Base-by-base conservation (phyloP, 2,113 vertebrate species). In the Oceanites oceanicus region DNA sequence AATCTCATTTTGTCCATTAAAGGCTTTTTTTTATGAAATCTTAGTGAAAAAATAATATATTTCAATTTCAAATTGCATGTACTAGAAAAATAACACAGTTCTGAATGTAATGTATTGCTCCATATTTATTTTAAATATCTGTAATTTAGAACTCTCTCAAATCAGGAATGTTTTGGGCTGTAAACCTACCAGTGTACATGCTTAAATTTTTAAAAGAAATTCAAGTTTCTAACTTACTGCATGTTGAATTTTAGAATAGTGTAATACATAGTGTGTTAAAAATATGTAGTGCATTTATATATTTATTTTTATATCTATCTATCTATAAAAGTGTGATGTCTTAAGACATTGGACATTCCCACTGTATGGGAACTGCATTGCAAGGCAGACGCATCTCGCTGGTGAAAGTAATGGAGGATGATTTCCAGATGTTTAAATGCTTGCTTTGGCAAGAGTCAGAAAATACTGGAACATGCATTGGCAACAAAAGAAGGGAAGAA, bases 361-460 rank as follows among this genome's bases (percentile, higher is more conserved):
- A 9, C 23, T 95, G 12, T 50, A 66, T 65, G 71, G 92, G 87
- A 96, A 56, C 84, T 91, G 14, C 56, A 30, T 78, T 78, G 94
- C 88, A 88, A 94, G 78, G 87, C 92, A 97, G 97, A 94, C 16
- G 7, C 40, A 70, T 96, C 88, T 98, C 27, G 7, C 80, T 22
- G 58, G 95, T 84, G 92, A 95, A 96, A 92, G 95, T 90, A 90
- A 86, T 77, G 93, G 86, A 70, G 92, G 96, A 98, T 96, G 93
- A 88, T 89, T 98, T 98, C 97, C 98, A 98, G 97, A 98, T 98
- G 98, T 98, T 96, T 58, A 90, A 95, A 58, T 93, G 92, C 94
- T 98, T 98, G 86, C 93, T 97, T 98, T 98, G 98, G 98, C 97
- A 94, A 92, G 90, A 91, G 85, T 73, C 47, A 62, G 91, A 73